Conservation (phyloP, 2,888 invertebrate species). For the Lycophotia porphyrea region DNA sequence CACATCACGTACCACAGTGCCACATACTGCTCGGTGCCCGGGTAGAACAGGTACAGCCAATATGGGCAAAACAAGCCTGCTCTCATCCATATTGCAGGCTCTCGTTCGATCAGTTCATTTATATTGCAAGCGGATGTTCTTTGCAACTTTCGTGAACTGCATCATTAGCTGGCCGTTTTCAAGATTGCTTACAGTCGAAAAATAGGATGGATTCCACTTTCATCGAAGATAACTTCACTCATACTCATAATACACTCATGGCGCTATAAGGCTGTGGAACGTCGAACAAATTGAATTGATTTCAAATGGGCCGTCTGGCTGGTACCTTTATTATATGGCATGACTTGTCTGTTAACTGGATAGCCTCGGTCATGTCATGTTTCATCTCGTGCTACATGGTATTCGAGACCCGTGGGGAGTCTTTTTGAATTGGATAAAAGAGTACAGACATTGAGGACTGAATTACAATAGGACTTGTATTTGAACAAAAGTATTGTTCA, state of each 20-base stretch:
- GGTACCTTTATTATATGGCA: constrained; percentile 76
- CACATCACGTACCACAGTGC: constrained; percentile 63
- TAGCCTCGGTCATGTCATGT: constrained; percentile 66
- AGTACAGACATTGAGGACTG: constrained; percentile 22
- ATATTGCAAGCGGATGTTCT: constrained; percentile 79
- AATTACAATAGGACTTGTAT: constrained; percentile 18
- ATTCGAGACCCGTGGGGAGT: constrained; percentile 49
- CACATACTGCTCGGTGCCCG: constrained; percentile 70
- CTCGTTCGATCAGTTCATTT: constrained; percentile 80
- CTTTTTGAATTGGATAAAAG: constrained; percentile 43
- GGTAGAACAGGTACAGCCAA: constrained; percentile 66
- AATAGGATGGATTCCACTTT: constrained; percentile 18
- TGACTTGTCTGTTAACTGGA: constrained; percentile 75
- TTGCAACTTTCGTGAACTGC: constrained; percentile 70
- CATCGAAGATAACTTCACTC: constrained; percentile 40
- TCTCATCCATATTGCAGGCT: constrained; percentile 80
- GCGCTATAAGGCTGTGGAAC: constrained; percentile 67
- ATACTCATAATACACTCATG: constrained; percentile 21
- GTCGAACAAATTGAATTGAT: constrained; percentile 76
- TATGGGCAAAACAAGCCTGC: constrained; percentile 81
- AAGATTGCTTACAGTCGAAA: constrained; percentile 27
- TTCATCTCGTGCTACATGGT: constrained; percentile 65
- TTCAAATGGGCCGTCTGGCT: constrained; percentile 71
- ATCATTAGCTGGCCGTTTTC: constrained; percentile 65
- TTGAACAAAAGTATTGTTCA: constrained; percentile 9